Evolutionary conservation across 2,113 vertebrate species (phyloP).

Genomic region (Atherinomorus stipes): DNA sequence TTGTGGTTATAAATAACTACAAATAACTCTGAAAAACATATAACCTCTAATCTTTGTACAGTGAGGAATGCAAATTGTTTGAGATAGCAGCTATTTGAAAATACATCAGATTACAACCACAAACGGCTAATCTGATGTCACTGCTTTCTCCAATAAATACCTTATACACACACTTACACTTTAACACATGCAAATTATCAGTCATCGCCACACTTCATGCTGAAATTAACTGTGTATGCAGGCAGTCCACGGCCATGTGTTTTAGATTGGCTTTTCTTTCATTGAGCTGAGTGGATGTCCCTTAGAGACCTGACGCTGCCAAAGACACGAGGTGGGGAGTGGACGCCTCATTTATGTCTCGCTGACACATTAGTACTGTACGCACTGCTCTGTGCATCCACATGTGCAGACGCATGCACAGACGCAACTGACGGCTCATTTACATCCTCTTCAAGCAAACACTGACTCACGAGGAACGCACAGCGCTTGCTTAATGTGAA

Average conservation of each 20-base stretch:
- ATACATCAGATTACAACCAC: conserved; percentile 43
- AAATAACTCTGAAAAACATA: conserved; percentile 40
- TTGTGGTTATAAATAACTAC: conserved; percentile 23
- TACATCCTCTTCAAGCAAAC: conserved; percentile 44
- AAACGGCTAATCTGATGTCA: conserved; percentile 41
- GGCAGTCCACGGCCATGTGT: conserved; percentile 59
- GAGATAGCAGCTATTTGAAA: conserved; percentile 33
- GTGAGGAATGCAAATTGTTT: conserved; percentile 42
- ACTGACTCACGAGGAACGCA: conserved; percentile 40
- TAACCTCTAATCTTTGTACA: conserved; percentile 36
- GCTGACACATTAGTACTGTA: conserved; percentile 47
- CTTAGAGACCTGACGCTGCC: conserved; percentile 63
- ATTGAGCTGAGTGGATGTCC: conserved; percentile 63
- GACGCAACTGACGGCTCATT: conserved; percentile 61
- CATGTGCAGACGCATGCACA: neutral
- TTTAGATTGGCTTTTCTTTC: conserved; percentile 67
- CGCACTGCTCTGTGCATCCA: neutral
- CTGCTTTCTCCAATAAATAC: conserved; percentile 54
- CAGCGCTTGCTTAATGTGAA: conserved; percentile 52
- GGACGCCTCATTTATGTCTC: conserved; percentile 64
- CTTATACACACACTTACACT: conserved; percentile 13
- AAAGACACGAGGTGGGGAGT: conserved; percentile 37
- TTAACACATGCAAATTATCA: conserved; percentile 31
- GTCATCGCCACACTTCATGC: conserved; percentile 47
- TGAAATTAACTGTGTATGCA: conserved; percentile 28